Evolutionary conservation across 2,888 invertebrate genomes (phyloP), one percentile per base, ranked within the genome.

Genomic region (Anorthoa munda): DNA sequence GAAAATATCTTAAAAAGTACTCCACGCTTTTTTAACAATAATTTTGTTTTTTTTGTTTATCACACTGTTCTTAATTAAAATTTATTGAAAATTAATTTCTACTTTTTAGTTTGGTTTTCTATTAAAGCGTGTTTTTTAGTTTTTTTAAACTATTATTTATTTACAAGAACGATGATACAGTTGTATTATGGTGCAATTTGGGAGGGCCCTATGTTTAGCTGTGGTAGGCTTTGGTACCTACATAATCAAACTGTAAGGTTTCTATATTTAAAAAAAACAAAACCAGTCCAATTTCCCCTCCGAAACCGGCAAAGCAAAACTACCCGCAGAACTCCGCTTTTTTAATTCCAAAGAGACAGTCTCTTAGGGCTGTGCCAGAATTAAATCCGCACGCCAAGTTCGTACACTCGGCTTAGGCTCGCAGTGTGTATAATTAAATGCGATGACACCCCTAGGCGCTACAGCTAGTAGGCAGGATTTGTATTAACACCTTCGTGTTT

Each of bases 341-440:
- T 77, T 67, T 66, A 68, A 78, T 75, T 64, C 23, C 66, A 60
- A 71, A 71, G 53, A 53, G 53, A 50, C 58, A 45, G 17, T 48
- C 56, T 70, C 51, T 48, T n/a, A 65, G 50, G 61, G 53, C 15
- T 75, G 75, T 66, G 45, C 56, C 59, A 56, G 66, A 77, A 80
- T 72, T 80, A 84, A 77, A 82, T 82, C 72, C 72, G 63, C 56
- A 45, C 67, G 67, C 85, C 80, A 67, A 82, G 77, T 77, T 71
- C 51, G 82, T 66, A 80, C 80, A 71, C 72, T 72, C 66, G 53
- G 83, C 81, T 82, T 75, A 73, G 83, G 71, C 77, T 74, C 68
- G 67, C 72, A 72, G 75, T 67, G 76, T 80, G 83, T 84, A 81
- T 82, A 85, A 86, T 86, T 85, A 86, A 80, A 81, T 73, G 77